Evolutionary conservation across 2,797 vertebrate genomes (phyloP), one percentile per base, ranked within the genome.

Genomic region (Silurus lanzhouensis): DNA sequence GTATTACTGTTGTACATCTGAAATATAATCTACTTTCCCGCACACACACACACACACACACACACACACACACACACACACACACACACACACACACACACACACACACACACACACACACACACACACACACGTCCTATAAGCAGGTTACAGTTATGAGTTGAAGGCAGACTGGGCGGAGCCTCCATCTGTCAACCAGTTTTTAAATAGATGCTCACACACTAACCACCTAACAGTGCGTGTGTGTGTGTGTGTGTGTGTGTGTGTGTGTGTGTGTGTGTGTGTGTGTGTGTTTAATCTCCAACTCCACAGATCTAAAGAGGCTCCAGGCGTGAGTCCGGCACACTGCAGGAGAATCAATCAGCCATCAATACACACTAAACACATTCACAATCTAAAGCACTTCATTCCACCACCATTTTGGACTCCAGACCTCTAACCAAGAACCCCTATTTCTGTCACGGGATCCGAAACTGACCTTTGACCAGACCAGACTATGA

Each of bases 251-350:
- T 46, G 61, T 57, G 13, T 60, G 78, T 55, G 31, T 57, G 68
- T 64, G 20, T 46, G 72, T 58, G 61, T 22, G 61, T 88, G 68
- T 66, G 20, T 46, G 72, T 58, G 61, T 22, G 61, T 88, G 68
- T 66, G 68, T 66, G 68, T 66, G 20, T 46, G 72, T 58, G 61
- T 22, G 61, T 88, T 91, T 90, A 91, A 93, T 92, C 90, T 91
- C 89, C 89, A 92, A 92, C 89, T 19, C 17, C n/a, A 79, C 83
- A 85, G 81, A 86, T 52, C 38, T 82, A 52, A 70, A 82, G 86
- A 61, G 84, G 85, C 81, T 60, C 83, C 22, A 79, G 83, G 67
- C 25, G 61, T 27, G 63, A 87, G 79, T 88, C 74, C 88, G 84
- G 85, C 77, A 44, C 55, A 76, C 25, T 76, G 55, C 74, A 58